Evolutionary conservation across 2,888 invertebrate species (phyloP).

Genomic region (Bibio marci): DNA sequence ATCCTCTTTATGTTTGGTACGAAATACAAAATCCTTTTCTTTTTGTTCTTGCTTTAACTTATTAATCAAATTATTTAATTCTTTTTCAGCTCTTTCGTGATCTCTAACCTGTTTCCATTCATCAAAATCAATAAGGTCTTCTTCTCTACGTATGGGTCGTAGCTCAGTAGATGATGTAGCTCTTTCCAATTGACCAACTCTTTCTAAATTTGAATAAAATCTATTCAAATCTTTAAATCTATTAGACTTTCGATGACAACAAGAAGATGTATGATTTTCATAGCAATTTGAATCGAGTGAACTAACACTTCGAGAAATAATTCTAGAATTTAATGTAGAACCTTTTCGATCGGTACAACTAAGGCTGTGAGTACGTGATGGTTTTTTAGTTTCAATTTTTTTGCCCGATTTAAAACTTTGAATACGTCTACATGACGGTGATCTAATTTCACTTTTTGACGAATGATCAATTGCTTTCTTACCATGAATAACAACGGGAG

Average conservation of each 20-base stretch:
- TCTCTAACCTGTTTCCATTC: slow-evolving; percentile 67
- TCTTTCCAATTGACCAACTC: slow-evolving; percentile 65
- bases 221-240: slow-evolving; percentile 70
- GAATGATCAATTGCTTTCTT: slow-evolving; percentile 34
- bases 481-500: slow-evolving; percentile 19
- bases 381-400: slow-evolving; percentile 24
- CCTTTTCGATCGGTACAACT: slow-evolving; percentile 36
- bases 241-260: slow-evolving; percentile 43
- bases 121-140: slow-evolving; percentile 73
- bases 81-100: slow-evolving; percentile 66
- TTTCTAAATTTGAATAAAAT: slow-evolving; percentile 71
- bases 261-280: slow-evolving; percentile 24
- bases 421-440: slow-evolving; percentile 48
- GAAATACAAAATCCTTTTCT: slow-evolving; percentile 69
- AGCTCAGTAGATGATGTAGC: slow-evolving; percentile 53
- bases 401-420: slow-evolving; percentile 25
- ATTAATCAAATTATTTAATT: slow-evolving; percentile 55
- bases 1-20: slow-evolving; percentile 53
- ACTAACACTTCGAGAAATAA: background rate
- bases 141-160: slow-evolving; percentile 52
- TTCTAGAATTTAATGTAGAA: slow-evolving; percentile 14
- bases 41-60: slow-evolving; percentile 63
- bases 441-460: slow-evolving; percentile 33
- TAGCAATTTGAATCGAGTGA: slow-evolving; percentile 20
- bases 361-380: slow-evolving; percentile 38